phyloP scores from a whole-genome alignment of 2,797 vertebrate species.

The Tenualosa ilisha region DNA sequence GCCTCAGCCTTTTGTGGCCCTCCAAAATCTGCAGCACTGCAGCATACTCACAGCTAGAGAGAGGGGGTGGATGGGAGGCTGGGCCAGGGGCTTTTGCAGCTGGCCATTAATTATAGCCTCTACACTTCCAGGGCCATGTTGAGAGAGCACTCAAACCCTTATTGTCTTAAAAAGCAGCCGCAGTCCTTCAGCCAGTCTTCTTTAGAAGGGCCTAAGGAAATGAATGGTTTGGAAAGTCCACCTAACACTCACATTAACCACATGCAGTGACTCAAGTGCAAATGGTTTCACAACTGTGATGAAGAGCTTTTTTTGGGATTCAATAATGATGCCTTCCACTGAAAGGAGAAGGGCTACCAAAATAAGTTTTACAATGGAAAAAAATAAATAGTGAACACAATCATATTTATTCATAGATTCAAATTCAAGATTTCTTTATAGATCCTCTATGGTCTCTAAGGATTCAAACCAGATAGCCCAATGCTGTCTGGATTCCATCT shows the following conservation, averaged over 20 bases:
- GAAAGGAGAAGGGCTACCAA: background rate
- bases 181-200: background rate
- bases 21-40: background rate
- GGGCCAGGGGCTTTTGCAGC: background rate
- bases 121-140: background rate
- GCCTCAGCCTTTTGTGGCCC: background rate
- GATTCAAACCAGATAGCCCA: no score
- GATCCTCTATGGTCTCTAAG: no score
- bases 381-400: no score
- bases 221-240: background rate
- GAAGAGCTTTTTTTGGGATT: background rate
- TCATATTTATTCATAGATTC: no score
- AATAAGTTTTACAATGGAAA: no score
- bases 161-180: background rate
- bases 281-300: background rate
- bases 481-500: no score
- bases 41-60: background rate
- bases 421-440: no score
- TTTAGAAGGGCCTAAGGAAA: background rate
- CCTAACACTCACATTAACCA: background rate
- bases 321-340: background rate
- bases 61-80: background rate
- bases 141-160: background rate
- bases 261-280: background rate
- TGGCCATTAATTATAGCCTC: constrained; percentile 12